A percentile compares a stretch with the other conserved stretches of the same genome.
phyloP scores from a whole-genome alignment of 2,888 invertebrate genomes.

The Drosophila mulleri region DNA sequence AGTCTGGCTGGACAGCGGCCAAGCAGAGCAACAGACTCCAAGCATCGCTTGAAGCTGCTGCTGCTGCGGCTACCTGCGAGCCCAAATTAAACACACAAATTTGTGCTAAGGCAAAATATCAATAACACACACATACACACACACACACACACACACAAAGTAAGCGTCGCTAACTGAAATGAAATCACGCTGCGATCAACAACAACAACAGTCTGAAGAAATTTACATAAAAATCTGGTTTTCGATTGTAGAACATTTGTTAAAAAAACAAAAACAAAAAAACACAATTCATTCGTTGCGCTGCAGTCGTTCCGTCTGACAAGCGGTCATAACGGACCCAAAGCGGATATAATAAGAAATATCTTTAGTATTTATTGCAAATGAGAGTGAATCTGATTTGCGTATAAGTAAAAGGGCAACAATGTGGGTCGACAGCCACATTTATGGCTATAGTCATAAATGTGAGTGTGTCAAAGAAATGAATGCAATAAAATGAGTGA shows the following conservation, averaged over 20 bases:
- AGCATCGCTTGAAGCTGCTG: slow-evolving; percentile 17
- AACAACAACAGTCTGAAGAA: slow-evolving; percentile 36
- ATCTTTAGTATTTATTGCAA: slow-evolving; percentile 13
- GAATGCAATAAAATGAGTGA: background rate
- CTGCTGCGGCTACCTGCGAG: slow-evolving; percentile 60
- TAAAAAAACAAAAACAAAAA: background rate
- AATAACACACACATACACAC: slow-evolving; percentile 49
- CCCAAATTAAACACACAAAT: slow-evolving; percentile 67
- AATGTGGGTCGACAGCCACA: background rate
- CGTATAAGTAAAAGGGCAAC: slow-evolving; percentile 3
- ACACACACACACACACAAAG: slow-evolving; percentile 25
- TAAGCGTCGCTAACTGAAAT: slow-evolving; percentile 44
- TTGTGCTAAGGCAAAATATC: slow-evolving; percentile 66
- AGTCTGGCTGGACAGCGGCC: slow-evolving; percentile 32
- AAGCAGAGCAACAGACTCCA: slow-evolving; percentile 16
- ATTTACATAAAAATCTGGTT: slow-evolving; percentile 77
- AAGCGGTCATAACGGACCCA: slow-evolving; percentile 32
- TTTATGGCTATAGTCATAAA: too few species aligned
- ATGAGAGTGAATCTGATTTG: slow-evolving; percentile 62
- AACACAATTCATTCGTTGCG: slow-evolving; percentile 18
- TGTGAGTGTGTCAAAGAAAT: background rate
- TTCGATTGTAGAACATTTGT: slow-evolving; percentile 51
- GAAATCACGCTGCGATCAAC: slow-evolving; percentile 60
- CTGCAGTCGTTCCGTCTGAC: slow-evolving; percentile 36
- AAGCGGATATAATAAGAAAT: slow-evolving; percentile 42